Evolutionary conservation across 1,140 invertebrate species (phyloP).

Genomic region (Eupeodes corollae): DNA sequence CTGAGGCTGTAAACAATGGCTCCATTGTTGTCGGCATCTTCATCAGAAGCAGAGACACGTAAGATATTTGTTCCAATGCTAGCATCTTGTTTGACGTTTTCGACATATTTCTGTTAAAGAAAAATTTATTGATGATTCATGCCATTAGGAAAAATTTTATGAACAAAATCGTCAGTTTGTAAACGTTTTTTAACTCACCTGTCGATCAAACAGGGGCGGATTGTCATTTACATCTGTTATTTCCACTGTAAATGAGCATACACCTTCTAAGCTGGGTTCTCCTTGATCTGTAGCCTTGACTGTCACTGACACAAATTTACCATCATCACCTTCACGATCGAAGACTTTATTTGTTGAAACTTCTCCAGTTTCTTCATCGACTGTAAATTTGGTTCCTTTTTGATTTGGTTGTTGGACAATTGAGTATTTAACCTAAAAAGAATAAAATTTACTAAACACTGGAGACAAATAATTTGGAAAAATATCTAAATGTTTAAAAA

Average conservation of each 20-base stretch:
- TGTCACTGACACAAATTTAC: slow-evolving; percentile 90
- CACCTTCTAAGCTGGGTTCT: slow-evolving; percentile 86
- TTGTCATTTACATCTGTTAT: slow-evolving; percentile 93
- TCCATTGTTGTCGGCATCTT: slow-evolving; percentile 92
- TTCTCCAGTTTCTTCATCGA: slow-evolving; percentile 88
- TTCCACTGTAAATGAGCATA: slow-evolving; percentile 92
- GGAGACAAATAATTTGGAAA: too few species aligned
- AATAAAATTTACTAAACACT: neutral
- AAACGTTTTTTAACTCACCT: slow-evolving; percentile 45
- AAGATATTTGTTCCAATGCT: slow-evolving; percentile 90
- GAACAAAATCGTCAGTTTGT: neutral
- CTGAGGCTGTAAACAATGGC: slow-evolving; percentile 86
- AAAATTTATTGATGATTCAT: too few species aligned
- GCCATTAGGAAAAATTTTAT: neutral
- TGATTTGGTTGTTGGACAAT: slow-evolving; percentile 94
- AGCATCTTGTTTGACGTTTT: slow-evolving; percentile 93
- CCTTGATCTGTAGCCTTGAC: slow-evolving; percentile 94
- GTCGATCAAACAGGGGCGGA: slow-evolving; percentile 85
- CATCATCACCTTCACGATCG: slow-evolving; percentile 88
- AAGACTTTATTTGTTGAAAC: slow-evolving; percentile 92
- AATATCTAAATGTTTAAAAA: too few species aligned
- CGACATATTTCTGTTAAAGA: slow-evolving; percentile 76
- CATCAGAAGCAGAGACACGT: slow-evolving; percentile 85
- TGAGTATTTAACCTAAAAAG: slow-evolving; percentile 65
- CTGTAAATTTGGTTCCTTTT: slow-evolving; percentile 89